phyloP scores from a whole-genome alignment of 2,113 vertebrate genomes.

The Reinhardtius hippoglossoides region DNA sequence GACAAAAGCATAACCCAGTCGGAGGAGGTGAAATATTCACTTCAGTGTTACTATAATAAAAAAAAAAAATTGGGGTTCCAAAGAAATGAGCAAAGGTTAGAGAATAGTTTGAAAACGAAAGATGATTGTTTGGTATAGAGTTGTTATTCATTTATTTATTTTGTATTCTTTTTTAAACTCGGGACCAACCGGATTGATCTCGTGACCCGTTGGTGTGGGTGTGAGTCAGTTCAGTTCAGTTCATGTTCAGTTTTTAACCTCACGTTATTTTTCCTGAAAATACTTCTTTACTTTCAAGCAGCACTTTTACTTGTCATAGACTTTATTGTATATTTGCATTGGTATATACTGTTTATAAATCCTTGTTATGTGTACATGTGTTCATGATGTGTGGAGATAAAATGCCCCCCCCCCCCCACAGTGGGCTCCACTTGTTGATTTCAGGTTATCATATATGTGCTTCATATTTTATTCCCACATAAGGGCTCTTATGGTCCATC shows the following conservation, averaged over 20 bases:
- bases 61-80: not conserved
- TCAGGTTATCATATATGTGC: slow-evolving; percentile 24
- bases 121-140: too few species aligned
- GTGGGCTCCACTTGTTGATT: slow-evolving; percentile 8
- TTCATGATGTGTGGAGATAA: not conserved
- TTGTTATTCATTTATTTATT: too few species aligned
- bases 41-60: too few species aligned
- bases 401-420: too few species aligned
- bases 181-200: not conserved
- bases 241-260: too few species aligned
- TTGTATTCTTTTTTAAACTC: too few species aligned
- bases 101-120: too few species aligned
- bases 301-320: not conserved
- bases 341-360: not conserved
- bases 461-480: slow-evolving; percentile 39
- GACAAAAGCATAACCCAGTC: too few species aligned
- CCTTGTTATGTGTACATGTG: slow-evolving; percentile 6
- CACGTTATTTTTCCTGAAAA: too few species aligned
- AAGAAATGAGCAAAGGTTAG: not conserved
- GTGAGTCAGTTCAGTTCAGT: too few species aligned
- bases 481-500: slow-evolving; percentile 24
- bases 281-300: too few species aligned
- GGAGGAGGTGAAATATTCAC: too few species aligned
- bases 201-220: not conserved
- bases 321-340: not conserved